A percentile compares a stretch with the other conserved stretches of the same genome.
phyloP scores from a whole-genome alignment of 2,113 vertebrate genomes.

The Platichthys flesus region DNA sequence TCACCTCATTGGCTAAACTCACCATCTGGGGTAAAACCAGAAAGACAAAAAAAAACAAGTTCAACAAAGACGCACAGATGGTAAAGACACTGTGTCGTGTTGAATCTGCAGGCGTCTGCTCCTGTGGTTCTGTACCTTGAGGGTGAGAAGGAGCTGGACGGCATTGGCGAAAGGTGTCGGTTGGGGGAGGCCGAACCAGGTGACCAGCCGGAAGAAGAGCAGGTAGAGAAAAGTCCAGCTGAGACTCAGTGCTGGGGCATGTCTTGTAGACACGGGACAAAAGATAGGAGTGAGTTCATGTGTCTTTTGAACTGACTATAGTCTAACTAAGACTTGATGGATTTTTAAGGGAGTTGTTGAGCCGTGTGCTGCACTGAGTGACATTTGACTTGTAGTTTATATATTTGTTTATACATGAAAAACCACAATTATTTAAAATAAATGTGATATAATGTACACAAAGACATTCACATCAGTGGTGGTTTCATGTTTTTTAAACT shows the following conservation, averaged over 20 bases:
- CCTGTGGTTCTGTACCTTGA: conserved; percentile 82
- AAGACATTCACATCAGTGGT: no score
- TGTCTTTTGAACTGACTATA: no score
- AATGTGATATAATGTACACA: no score
- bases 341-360: no score
- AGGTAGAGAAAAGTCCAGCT: conserved; percentile 92
- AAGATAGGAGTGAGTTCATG: neutral
- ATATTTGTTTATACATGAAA: neutral
- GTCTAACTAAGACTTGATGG: no score
- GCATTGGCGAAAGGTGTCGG: conserved; percentile 91
- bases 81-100: neutral
- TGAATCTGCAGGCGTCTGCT: neutral
- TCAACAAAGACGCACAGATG: neutral
- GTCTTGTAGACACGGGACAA: conserved; percentile 69
- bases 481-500: no score
- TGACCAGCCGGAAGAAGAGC: conserved; percentile 87
- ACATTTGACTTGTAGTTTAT: no score
- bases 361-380: no score
- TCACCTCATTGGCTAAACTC: conserved; percentile 90
- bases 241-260: conserved; percentile 84
- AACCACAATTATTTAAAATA: no score
- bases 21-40: conserved; percentile 84
- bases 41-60: neutral
- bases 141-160: conserved; percentile 88
- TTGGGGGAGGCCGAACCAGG: conserved; percentile 82